Base-by-base conservation (phyloP, 2,888 invertebrate genomes). In the Polia nebulosa region DNA sequence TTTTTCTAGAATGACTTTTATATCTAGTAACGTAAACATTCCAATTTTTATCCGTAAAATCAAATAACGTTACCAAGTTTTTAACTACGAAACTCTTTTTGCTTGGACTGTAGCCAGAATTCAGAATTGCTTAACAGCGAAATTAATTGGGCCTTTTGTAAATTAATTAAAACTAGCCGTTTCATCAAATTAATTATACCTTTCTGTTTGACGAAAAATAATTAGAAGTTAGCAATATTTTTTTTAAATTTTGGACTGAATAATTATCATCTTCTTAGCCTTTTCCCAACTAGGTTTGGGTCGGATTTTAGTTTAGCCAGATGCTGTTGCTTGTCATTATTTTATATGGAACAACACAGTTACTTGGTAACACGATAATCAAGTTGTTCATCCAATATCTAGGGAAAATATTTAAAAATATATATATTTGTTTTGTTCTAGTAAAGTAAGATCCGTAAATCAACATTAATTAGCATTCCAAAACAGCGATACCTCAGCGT, bases 141-240 rank as follows among this genome's bases (percentile, higher is more conserved):
- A 76, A 68, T 55, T 72, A 72, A 76, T 72, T 76, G 76, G 41
- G 44, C 29, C 59, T 58, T 68, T 58, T 55, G 76, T 49, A 68
- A 52, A 76, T 55, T 68, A n/a, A 76, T 69, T 55, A 69, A 72
- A 76, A 76, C 58, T 72, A 76, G 47, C 41, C 22, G 47, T 59
- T 69, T 76, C 41, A 55, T 72, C 59, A 59, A 55, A 58, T 58
- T 29, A 41, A 34, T 58, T 17, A 29, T 34, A 36, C 27, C 22
- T 72, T 32, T n/a, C 39, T 13, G 6, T 17, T 69, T 25, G 9
- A 36, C 15, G 8, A 72, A 45, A 55, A 64, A 49, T 39, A n/a
- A 13, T 27, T 3, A 47, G 2, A 25, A 25, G 20, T 11, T 11
- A 22, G 45, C 45, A 22, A 13, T 4, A 22, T 45, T 22, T 45